Conservation (phyloP, 2,113 vertebrate species). For the Corythoichthys haematopterus region DNA sequence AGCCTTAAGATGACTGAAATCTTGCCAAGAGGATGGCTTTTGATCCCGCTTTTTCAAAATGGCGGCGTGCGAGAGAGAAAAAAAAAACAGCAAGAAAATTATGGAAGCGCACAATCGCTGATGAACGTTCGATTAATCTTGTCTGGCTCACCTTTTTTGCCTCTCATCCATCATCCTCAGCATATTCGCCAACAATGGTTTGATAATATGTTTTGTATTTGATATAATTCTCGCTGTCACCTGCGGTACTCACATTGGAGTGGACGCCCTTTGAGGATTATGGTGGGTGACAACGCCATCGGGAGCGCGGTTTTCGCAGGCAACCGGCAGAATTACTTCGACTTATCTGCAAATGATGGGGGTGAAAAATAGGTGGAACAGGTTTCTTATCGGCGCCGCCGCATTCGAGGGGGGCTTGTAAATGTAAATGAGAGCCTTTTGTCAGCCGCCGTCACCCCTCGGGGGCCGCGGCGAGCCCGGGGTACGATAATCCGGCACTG, state of each 20-base stretch:
- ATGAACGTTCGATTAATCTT: slow-evolving; percentile 99
- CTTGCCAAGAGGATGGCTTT: slow-evolving; percentile 61
- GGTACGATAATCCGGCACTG: slow-evolving; percentile 84
- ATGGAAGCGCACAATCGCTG: slow-evolving; percentile 73
- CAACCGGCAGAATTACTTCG: slow-evolving; percentile 88
- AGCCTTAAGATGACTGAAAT: slow-evolving; percentile 74
- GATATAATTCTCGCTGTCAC: slow-evolving; percentile 96
- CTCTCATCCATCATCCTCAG: slow-evolving; percentile 95
- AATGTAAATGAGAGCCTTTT: slow-evolving; percentile 90
- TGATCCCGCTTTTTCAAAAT: slow-evolving; percentile 43
- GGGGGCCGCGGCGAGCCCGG: slow-evolving; percentile 48
- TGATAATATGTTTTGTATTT: slow-evolving; percentile 98
- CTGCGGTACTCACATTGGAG: slow-evolving; percentile 78
- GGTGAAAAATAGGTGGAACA: slow-evolving; percentile 76
- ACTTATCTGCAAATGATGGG: slow-evolving; percentile 93
- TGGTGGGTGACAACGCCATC: slow-evolving; percentile 92
- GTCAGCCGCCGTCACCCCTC: slow-evolving; percentile 79
- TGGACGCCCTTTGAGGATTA: slow-evolving; percentile 93
- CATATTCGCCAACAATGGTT: slow-evolving; percentile 93
- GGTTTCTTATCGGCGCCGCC: slow-evolving; percentile 82
- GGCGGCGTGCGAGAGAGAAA: slow-evolving; percentile 60
- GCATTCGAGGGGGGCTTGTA: slow-evolving; percentile 79
- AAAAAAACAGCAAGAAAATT: slow-evolving; percentile 62
- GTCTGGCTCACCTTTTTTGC: slow-evolving; percentile 92
- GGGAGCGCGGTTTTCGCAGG: slow-evolving; percentile 82